Percentiles rank a stretch among this genome's conserved stretches.
Conservation (phyloP, 2,113 vertebrate species). For the Petaurus breviceps region DNA sequence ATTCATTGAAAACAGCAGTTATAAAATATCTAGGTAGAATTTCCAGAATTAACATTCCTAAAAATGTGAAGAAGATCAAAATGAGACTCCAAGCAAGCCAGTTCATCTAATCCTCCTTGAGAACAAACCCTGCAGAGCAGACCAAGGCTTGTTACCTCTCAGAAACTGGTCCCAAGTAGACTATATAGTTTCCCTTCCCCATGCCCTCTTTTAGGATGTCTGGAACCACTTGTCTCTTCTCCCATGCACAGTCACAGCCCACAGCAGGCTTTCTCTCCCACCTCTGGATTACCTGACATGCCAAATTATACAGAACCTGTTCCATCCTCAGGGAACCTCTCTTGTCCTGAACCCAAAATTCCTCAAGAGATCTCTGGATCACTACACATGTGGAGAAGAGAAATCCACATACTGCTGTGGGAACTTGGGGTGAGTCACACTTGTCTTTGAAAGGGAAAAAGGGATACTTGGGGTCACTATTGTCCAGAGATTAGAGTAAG, state of each 20-base stretch:
- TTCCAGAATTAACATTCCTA: neutral
- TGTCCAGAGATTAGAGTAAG: neutral
- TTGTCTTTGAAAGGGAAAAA: neutral
- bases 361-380: neutral
- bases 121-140: neutral
- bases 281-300: neutral
- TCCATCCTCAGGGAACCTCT: neutral
- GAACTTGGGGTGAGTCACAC: neutral
- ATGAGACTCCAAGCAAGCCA: neutral
- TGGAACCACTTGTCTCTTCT: neutral
- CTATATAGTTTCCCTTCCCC: neutral
- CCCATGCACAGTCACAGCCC: neutral
- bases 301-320: too few species aligned
- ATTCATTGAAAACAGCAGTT: neutral
- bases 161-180: neutral
- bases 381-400: neutral
- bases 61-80: neutral
- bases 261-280: neutral
- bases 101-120: neutral
- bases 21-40: fast-evolving
- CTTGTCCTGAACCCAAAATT: neutral
- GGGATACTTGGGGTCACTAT: neutral
- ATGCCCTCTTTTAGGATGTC: neutral
- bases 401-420: neutral
- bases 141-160: neutral